Conservation (phyloP, 2,113 vertebrate species). For the Semnornis frantzii region DNA sequence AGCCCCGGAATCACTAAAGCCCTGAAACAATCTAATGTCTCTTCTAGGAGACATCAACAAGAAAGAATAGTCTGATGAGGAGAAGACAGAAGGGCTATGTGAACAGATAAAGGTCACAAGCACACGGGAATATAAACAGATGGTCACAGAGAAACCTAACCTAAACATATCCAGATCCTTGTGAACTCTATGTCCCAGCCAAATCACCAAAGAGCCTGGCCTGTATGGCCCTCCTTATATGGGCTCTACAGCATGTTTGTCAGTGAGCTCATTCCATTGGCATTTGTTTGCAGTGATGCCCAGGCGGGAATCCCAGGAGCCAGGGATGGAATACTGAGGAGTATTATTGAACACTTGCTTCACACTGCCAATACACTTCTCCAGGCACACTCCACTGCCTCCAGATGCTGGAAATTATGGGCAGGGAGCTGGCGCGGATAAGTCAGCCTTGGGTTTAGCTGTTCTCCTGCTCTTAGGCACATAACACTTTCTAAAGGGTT, state of each 20-base stretch:
- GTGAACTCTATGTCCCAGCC: background rate
- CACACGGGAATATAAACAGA: background rate
- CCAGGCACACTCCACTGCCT: background rate
- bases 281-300: accelerated
- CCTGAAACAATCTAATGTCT: background rate
- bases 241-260: background rate
- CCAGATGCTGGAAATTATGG: background rate
- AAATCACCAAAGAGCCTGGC: background rate
- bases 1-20: background rate
- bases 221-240: background rate
- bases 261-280: background rate
- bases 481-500: background rate
- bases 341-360: background rate
- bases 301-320: background rate
- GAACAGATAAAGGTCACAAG: background rate
- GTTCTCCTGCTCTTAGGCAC: background rate
- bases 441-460: background rate
- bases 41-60: background rate
- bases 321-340: background rate
- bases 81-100: background rate
- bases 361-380: background rate
- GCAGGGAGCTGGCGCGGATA: background rate
- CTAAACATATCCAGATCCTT: background rate
- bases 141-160: background rate
- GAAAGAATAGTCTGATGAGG: background rate